Base-by-base conservation (phyloP, 2,113 vertebrate genomes). In the Sigmodon hispidus region DNA sequence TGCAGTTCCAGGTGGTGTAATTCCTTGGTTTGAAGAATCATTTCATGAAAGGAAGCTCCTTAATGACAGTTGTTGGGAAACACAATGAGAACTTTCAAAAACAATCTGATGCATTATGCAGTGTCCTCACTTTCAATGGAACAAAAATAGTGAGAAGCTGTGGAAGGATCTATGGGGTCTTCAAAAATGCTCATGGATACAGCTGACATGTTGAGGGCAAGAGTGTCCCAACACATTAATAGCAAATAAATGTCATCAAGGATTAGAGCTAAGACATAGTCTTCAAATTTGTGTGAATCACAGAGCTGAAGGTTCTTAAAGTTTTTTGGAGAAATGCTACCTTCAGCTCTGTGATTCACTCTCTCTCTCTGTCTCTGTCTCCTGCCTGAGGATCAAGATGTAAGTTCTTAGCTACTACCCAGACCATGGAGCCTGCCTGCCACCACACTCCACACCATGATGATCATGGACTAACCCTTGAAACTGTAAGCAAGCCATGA, bases 11-110 rank as follows among this genome's bases (percentile, higher is more conserved):
- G 3, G 29, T 84, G 59, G 40, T 48, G 0, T 89, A 73, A 91
- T 79, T 43, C 52, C 48, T 67, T 70, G 43, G 9, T 73, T 55
- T 87, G 29, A 50, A 26, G 34, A 75, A 83, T 70, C 15, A 87
- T 94, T 91, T 93, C 3, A 75, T 70, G 61, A 91, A 93, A 94
- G 84, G 90, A 96, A 90, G 31, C 77, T 96, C 43, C 29, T 81
- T 92, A 77, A 88, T 40, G 75, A 91, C 91, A 86, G 73, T 73
- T 77, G n/a, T 87, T 79, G 31, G 76, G 26, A 12, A 10, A 77
- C 59, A 89, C 76, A 89, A 76, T 84, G 90, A 96, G 40, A 57
- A 75, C 69, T 80, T 97, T 89, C 81, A 7, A 21, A 94, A 79
- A 40, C 45, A 88, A 63, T 85, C 77, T 70, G 13, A 76, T 93